Evolutionary conservation across 1,140 invertebrate genomes (phyloP).

Genomic region (Stegodyphus mimosarum): DNA sequence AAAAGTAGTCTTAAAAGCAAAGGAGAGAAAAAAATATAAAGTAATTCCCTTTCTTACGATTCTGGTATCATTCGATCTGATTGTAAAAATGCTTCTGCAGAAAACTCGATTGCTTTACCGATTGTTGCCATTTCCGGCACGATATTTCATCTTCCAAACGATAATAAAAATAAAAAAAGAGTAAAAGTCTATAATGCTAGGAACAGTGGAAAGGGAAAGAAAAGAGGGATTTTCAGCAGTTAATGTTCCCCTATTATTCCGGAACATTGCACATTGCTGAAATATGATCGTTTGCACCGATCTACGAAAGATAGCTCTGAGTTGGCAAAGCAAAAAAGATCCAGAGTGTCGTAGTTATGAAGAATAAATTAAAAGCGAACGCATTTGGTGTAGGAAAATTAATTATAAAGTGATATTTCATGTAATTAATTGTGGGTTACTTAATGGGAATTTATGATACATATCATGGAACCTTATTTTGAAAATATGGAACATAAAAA

Average conservation of each 20-base stretch:
- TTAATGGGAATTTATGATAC: too few relatives aligned
- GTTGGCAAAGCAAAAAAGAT: background rate
- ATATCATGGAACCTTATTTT: too few relatives aligned
- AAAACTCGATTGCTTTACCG: slow-evolving; percentile 41
- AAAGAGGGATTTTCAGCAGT: slow-evolving; percentile 11
- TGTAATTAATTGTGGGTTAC: too few relatives aligned
- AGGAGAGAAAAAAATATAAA: background rate
- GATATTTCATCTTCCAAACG: slow-evolving; percentile 34
- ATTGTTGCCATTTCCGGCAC: slow-evolving; percentile 39
- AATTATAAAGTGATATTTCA: background rate
- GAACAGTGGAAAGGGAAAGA: slow-evolving; percentile 1
- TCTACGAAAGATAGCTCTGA: slow-evolving; percentile 14
- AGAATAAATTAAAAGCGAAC: background rate
- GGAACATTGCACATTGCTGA: slow-evolving; percentile 40
- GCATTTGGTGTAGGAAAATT: background rate
- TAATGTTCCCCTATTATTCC: slow-evolving; percentile 52
- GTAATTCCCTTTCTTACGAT: slow-evolving; percentile 35
- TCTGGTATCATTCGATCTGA: slow-evolving; percentile 18
- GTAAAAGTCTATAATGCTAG: slow-evolving; percentile 6
- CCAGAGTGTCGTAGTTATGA: background rate
- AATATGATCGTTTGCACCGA: slow-evolving; percentile 36
- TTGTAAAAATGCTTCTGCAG: slow-evolving; percentile 19
- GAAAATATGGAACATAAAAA: too few relatives aligned
- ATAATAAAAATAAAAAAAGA: background rate
- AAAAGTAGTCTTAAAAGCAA: too few relatives aligned